phyloP scores from a whole-genome alignment of 2,797 vertebrate species.

The Zenarchopterus dispar region DNA sequence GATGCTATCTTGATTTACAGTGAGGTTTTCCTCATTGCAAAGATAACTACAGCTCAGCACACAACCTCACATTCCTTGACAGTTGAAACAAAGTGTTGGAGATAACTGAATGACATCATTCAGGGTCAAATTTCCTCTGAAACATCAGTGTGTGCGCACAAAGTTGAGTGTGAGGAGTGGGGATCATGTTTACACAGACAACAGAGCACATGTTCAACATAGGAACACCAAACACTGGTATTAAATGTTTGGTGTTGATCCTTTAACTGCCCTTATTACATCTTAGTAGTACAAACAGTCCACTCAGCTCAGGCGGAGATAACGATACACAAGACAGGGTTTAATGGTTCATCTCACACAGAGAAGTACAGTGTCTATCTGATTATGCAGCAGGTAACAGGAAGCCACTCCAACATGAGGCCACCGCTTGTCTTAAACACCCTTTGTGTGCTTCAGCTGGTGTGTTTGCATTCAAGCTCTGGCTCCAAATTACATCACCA shows the following conservation, averaged over 20 bases:
- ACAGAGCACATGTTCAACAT: constrained; percentile 30
- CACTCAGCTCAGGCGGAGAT: constrained; percentile 15
- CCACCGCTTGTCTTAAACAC: constrained; percentile 19
- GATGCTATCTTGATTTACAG: constrained; percentile 54
- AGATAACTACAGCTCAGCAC: constrained; percentile 22
- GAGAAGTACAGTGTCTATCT: constrained; percentile 4
- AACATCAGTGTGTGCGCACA: constrained; percentile 55
- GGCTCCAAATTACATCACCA: constrained; percentile 68
- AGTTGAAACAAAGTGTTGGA: constrained; percentile 34
- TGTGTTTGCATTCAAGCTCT: constrained; percentile 65
- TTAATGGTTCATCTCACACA: constrained; percentile 21
- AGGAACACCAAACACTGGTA: constrained; percentile 45
- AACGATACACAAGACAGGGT: constrained; percentile 8
- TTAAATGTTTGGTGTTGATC: constrained; percentile 34
- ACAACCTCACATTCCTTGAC: constrained; percentile 13
- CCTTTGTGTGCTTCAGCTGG: constrained; percentile 31
- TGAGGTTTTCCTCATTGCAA: constrained; percentile 38
- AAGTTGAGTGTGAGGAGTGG: constrained; percentile 27
- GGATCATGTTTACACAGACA: constrained; percentile 54
- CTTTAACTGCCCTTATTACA: constrained; percentile 40
- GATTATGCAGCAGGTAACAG: constrained; percentile 23
- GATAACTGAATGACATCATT: constrained; percentile 57
- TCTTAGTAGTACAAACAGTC: constrained; percentile 52
- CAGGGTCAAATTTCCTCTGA: constrained; percentile 38
- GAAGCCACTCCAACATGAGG: constrained; percentile 5